These are phyloP conservation scores for Aramus guarauna DNA, from an alignment of 2,113 vertebrate species.

Conservation along the genomic window DNA sequence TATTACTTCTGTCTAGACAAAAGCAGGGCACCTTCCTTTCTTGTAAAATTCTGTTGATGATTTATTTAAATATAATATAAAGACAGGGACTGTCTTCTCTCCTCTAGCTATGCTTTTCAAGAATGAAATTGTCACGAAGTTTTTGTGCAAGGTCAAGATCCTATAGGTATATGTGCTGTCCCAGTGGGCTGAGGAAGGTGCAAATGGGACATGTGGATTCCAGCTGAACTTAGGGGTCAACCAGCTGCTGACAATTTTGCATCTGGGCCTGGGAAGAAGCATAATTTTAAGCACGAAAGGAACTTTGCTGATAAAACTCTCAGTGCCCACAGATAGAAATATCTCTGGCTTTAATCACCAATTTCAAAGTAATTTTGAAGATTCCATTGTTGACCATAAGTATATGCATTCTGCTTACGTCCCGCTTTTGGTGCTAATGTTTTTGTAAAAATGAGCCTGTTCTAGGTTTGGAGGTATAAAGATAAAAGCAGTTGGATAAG, in stretches of 20 bases:
- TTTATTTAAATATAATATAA: not conserved
- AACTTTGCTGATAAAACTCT: not conserved
- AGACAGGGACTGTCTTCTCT: not conserved
- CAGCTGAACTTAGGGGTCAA: not conserved
- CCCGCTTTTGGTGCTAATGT: not conserved
- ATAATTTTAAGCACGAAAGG: not conserved
- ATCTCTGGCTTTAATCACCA: not conserved
- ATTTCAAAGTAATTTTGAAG: not conserved
- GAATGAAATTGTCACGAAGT: not conserved
- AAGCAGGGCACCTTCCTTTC: not conserved
- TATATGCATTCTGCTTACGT: not conserved
- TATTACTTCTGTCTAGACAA: not conserved
- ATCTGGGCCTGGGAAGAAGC: not conserved
- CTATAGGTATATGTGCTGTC: not conserved
- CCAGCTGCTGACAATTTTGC: not conserved
- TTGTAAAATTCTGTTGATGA: not conserved
- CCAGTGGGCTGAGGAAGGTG: not conserved
- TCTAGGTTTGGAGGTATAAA: not conserved
- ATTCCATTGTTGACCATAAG: not conserved
- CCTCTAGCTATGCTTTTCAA: not conserved
- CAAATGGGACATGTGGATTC: not conserved
- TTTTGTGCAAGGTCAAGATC: not conserved
- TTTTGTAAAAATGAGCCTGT: not conserved
- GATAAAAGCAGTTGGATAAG: not conserved
- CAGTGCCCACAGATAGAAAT: not conserved